A percentile compares a stretch with the other conserved stretches of the same genome.
Evolutionary conservation across 1,140 invertebrate genomes (phyloP).

Genomic region (Chironomus striatipennis): DNA sequence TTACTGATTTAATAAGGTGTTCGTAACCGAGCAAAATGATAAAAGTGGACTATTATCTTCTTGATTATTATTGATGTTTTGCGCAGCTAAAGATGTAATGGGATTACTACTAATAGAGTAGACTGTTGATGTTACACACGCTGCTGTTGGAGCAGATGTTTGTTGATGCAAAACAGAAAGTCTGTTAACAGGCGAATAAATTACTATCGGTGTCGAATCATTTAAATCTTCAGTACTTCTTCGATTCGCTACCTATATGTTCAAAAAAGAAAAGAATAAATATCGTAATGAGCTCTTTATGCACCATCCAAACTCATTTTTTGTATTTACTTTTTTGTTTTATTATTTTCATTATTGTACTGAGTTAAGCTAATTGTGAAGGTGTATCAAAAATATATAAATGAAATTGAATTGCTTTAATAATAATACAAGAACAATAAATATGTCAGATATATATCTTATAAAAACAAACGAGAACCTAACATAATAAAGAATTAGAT

Average conservation of each 20-base stretch:
- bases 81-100: not conserved
- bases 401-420: no score
- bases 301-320: not conserved
- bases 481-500: no score
- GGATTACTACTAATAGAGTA: constrained; percentile 11
- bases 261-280: constrained; percentile 30
- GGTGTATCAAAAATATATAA: no score
- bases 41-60: constrained; percentile 64
- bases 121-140: not conserved
- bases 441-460: no score
- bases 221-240: not conserved
- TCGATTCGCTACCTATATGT: not conserved
- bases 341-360: no score
- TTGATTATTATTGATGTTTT: constrained; percentile 44
- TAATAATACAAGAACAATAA: no score
- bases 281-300: constrained; percentile 16
- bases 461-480: no score
- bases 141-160: not conserved
- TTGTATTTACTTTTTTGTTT: no score
- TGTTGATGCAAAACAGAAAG: not conserved
- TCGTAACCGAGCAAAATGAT: constrained; percentile 76
- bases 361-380: no score
- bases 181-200: constrained; percentile 2
- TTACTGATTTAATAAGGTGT: constrained; percentile 63
- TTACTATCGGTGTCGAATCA: not conserved